Base-by-base conservation (phyloP, 1,140 invertebrate species). In the Phymorhynchus buccinoides region DNA sequence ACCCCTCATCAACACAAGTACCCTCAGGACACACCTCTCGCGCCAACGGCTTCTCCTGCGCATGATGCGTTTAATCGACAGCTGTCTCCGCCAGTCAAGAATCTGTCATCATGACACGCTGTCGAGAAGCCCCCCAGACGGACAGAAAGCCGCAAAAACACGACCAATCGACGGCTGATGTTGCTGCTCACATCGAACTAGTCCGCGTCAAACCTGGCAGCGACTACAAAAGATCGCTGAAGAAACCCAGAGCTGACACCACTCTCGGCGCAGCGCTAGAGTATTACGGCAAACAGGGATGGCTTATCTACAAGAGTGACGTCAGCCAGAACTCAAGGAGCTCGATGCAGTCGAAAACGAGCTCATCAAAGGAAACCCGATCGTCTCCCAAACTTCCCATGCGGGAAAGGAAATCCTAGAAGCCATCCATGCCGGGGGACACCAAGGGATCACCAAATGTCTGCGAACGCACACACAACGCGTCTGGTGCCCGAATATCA, bases 231-330 rank as follows among this genome's bases (percentile, higher is more conserved):
- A 56, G 27, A 71, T 71, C 27, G 66, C 66, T 22, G 66, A n/a
- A 71, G 66, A 71, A 35, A 71, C 66, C n/a, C 12, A 71, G 27
- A 30, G 27, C 16, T 2, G 3, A 71, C 52, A 71, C 27, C 27
- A 35, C 32, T 9, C 66, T 71, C 27, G n/a, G 66, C 1, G 66
- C 66, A 71, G 66, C 66, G 66, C 27, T 71, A 0, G 27, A 71
- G 66, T 71, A 71, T n/a, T n/a, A 71, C 66, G 2, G 66, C 32
- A 71, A 35, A n/a, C 12, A 12, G 12, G 66, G 66, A 35, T 71
- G 66, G 66, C 66, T n/a, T n/a, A 3, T 35, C 27, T 71, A 71
- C 66, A n/a, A 71, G 66, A 71, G 66, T 71, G 66, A 71, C 66
- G 66, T 71, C 32, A 35, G 1, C 66, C 66, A 12, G 1, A 71